These are phyloP conservation scores for Copidosoma floridanum DNA, from an alignment of 1,140 invertebrate genomes.

Conservation along the genomic window DNA sequence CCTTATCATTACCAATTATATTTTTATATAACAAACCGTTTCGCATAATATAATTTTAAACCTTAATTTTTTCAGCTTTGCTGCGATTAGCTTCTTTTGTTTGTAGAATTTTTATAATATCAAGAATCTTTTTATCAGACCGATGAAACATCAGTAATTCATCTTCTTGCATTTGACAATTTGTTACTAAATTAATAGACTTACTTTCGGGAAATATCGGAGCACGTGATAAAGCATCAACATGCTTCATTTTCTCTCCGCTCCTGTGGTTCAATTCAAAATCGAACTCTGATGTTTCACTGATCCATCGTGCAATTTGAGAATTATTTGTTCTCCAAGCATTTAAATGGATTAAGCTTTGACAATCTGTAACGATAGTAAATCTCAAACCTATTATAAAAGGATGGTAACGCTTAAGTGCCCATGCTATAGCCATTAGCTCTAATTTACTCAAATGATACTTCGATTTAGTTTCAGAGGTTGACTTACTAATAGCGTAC, in stretches of 20 bases:
- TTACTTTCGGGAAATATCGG: too few relatives aligned
- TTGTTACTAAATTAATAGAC: too few relatives aligned
- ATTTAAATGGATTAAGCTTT: background rate
- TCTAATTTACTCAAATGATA: slow-evolving; percentile 35
- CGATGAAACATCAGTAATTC: slow-evolving; percentile 13
- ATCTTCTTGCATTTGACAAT: background rate
- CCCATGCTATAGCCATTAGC: slow-evolving; percentile 24
- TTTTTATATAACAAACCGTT: slow-evolving; percentile 14
- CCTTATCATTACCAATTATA: background rate
- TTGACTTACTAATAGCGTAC: slow-evolving; percentile 4
- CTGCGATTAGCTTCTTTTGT: background rate
- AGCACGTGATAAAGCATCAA: background rate
- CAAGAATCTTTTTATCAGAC: background rate
- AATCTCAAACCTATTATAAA: slow-evolving; percentile 25
- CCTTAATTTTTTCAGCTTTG: background rate
- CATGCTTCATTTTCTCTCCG: background rate
- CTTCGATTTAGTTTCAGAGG: slow-evolving; percentile 24
- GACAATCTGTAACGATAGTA: slow-evolving; percentile 15
- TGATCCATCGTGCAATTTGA: slow-evolving; percentile 1
- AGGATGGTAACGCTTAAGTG: background rate
- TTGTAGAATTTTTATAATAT: slow-evolving; percentile 1
- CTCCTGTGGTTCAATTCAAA: background rate
- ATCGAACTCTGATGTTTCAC: background rate
- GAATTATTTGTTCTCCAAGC: slow-evolving; percentile 1
- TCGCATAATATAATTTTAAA: background rate